Base-by-base conservation (phyloP, 2,113 vertebrate species). In the Eurystomus gularis region DNA sequence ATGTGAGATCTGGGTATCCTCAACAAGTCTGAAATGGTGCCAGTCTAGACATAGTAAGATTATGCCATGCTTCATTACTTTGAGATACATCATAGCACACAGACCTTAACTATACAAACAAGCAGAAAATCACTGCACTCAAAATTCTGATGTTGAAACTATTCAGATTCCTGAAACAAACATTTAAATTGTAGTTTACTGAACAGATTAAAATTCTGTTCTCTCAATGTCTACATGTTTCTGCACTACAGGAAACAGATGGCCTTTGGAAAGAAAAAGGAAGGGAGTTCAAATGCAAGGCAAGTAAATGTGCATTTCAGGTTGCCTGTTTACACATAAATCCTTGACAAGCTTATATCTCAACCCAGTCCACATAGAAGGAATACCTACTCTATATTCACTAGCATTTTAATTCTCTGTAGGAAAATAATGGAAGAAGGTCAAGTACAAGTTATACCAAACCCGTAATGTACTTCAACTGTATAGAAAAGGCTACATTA, bases 181-280 rank as follows among this genome's bases (percentile, higher is more conserved):
- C 39, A 78, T 31, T 88, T 62, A 81, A 92, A 93, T 55, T 82
- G 66, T 24, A 87, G 60, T 76, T 96, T 87, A 89, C 52, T 60
- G 60, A 86, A 69, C 7, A 81, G 69, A 96, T 96, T 90, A 90
- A 93, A 95, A 88, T 89, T 76, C 40, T 76, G 11, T 82, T 82
- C 68, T 68, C 16, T 96, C 72, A 77, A 55, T 54, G 70, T 58
- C 90, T 94, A 49, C 21, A 62, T 71, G 37, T 29, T 82, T 88
- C 88, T 94, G 42, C 21, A 17, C 29, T 71, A 79, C 92, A 96
- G 96, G 95, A 97, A 97, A 95, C 92, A 97, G 94, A 96, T 93
- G 96, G 88, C 90, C 86, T 90, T 31, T 54, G n/a, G n/a, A 58
- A 92, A 79, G 40, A 90, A 93, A 91, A 88, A 83, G 93, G 83